phyloP scores from a whole-genome alignment of 1,140 invertebrate genomes.

The Helicoverpa armigera region DNA sequence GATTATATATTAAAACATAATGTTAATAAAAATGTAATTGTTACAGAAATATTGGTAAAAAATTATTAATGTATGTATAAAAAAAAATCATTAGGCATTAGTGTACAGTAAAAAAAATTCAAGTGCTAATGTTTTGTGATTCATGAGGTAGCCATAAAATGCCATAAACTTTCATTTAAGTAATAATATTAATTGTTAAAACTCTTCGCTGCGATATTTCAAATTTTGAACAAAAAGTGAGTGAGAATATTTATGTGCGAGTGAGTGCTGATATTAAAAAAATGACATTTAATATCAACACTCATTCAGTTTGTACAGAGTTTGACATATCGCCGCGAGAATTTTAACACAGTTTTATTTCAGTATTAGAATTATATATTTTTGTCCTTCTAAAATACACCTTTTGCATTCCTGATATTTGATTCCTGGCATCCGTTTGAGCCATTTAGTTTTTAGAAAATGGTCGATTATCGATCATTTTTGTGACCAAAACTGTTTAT shows the following conservation, averaged over 20 bases:
- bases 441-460: slow-evolving; percentile 72
- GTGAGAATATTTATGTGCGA: background rate
- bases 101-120: slow-evolving; percentile 69
- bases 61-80: slow-evolving; percentile 59
- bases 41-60: slow-evolving; percentile 75
- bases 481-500: slow-evolving; percentile 65
- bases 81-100: slow-evolving; percentile 65
- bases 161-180: slow-evolving; percentile 73
- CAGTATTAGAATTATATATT: slow-evolving; percentile 59
- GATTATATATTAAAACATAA: slow-evolving; percentile 76
- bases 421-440: slow-evolving; percentile 74
- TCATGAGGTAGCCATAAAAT: slow-evolving; percentile 85
- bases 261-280: too few relatives aligned
- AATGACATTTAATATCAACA: too few relatives aligned
- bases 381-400: slow-evolving; percentile 56
- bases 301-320: background rate
- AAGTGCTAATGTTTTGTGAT: slow-evolving; percentile 79
- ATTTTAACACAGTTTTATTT: slow-evolving; percentile 57
- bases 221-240: background rate
- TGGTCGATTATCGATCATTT: slow-evolving; percentile 57
- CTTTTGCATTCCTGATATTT: slow-evolving; percentile 81
- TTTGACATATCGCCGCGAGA: background rate
- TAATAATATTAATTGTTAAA: slow-evolving; percentile 52
- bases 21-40: slow-evolving; percentile 78
- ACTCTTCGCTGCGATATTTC: background rate